Percentiles rank a stretch among this genome's conserved stretches.
Conservation (phyloP, 1,140 invertebrate species). For the Dufourea novaeangliae region DNA sequence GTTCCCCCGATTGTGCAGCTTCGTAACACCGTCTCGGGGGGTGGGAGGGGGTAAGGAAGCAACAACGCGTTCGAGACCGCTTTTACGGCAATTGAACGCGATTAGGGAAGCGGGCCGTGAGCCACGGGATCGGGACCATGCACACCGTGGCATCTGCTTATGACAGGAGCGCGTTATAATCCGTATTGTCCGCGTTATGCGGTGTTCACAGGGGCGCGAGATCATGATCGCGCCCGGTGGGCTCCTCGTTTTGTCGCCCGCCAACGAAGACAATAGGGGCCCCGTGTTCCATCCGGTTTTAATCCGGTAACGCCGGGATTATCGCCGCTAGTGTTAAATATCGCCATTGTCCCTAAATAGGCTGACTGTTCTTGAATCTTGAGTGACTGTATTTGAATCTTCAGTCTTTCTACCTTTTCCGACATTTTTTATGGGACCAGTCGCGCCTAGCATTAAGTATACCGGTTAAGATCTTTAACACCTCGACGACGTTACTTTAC, state of each 20-base stretch:
- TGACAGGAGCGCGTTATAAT: slow-evolving; percentile 78
- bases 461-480: too few species aligned
- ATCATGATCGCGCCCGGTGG: slow-evolving; percentile 55
- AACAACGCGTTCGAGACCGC: slow-evolving; percentile 64
- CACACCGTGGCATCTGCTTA: slow-evolving; percentile 80
- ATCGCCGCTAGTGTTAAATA: not conserved
- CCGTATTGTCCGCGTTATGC: slow-evolving; percentile 58
- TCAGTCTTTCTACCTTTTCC: too few species aligned
- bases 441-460: too few species aligned
- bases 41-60: slow-evolving; percentile 11
- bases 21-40: too few species aligned
- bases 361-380: too few species aligned
- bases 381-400: too few species aligned
- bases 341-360: too few species aligned
- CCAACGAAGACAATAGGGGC: slow-evolving; percentile 32
- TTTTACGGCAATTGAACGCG: slow-evolving; percentile 80
- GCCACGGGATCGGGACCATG: slow-evolving; percentile 72
- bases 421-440: too few species aligned
- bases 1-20: too few species aligned
- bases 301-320: slow-evolving; percentile 32
- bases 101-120: slow-evolving; percentile 69
- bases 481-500: too few species aligned
- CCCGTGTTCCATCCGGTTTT: slow-evolving; percentile 36
- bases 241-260: slow-evolving; percentile 35
- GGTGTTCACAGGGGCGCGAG: slow-evolving; percentile 49